Evolutionary conservation across 1,140 invertebrate genomes (phyloP).

Genomic region (Bombus consobrinus): DNA sequence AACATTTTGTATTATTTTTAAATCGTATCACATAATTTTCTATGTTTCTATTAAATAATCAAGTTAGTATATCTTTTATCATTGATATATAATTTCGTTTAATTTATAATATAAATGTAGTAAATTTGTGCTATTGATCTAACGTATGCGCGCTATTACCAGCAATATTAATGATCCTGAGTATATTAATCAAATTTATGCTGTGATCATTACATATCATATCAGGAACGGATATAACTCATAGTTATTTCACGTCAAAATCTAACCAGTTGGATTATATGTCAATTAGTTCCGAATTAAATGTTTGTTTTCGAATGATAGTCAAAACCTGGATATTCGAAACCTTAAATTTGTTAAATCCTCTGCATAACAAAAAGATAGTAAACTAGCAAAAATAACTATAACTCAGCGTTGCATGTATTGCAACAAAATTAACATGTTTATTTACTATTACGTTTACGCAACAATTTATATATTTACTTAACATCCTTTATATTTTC

Average conservation of each 20-base stretch:
- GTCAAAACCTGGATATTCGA: background rate
- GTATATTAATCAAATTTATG: background rate
- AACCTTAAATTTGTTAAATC: background rate
- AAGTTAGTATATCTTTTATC: background rate
- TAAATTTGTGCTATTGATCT: background rate
- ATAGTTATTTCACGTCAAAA: background rate
- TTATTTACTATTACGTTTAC: background rate
- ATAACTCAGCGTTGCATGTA: too few relatives aligned
- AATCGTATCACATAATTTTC: background rate
- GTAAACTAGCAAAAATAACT: too few relatives aligned
- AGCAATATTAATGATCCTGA: background rate
- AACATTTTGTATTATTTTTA: background rate
- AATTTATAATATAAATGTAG: background rate
- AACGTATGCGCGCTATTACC: background rate
- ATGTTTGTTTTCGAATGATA: background rate
- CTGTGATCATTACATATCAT: background rate
- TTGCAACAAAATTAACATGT: background rate
- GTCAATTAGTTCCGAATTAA: too few relatives aligned
- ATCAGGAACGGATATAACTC: background rate
- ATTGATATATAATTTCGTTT: background rate
- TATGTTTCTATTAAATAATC: background rate
- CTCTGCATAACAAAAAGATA: too few relatives aligned
- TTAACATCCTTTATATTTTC: background rate
- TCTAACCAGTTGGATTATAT: background rate
- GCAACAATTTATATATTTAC: background rate